Evolutionary conservation across 37 sponge, comb jelly and placozoan genomes (phyloP).

Genomic region (Crambe crambe): DNA sequence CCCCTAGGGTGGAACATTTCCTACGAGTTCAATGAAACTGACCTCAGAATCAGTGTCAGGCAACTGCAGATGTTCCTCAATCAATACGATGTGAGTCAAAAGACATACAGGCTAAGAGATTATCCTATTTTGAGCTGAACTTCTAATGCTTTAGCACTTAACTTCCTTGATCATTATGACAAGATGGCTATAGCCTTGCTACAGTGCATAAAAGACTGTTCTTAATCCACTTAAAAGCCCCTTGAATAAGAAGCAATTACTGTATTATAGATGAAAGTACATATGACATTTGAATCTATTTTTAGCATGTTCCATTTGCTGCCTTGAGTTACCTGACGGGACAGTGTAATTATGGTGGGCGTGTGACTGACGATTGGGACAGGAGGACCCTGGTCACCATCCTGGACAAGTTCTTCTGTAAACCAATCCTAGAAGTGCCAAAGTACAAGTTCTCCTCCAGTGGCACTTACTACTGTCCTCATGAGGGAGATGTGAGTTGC

Average conservation of each 20-base stretch:
- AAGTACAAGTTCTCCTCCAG: constrained; percentile 89
- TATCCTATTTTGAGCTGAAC: too few relatives aligned
- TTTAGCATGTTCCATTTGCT: constrained; percentile 91
- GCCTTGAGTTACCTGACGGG: constrained; percentile 96
- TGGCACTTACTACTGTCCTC: constrained; percentile 90
- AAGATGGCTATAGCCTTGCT: too few relatives aligned
- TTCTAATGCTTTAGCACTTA: too few relatives aligned
- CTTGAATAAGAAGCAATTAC: too few relatives aligned
- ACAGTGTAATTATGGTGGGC: constrained; percentile 99
- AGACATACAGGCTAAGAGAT: too few relatives aligned
- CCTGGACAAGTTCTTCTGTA: constrained; percentile 95
- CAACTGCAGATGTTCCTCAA: constrained; percentile 99
- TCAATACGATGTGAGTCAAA: constrained; percentile 95
- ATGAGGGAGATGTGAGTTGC: constrained; percentile 85
- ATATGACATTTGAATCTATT: too few relatives aligned
- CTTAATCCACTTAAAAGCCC: too few relatives aligned
- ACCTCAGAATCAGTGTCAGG: constrained; percentile 94
- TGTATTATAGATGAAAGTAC: too few relatives aligned
- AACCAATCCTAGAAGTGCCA: constrained; percentile 61
- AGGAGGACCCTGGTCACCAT: constrained; percentile 90
- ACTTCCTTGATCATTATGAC: too few relatives aligned
- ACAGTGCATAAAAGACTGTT: too few relatives aligned
- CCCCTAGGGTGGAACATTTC: constrained; percentile 99
- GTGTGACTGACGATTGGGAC: constrained; percentile 99
- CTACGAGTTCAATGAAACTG: constrained; percentile 99